These are phyloP conservation scores for Lypha dubia DNA, from an alignment of 2,888 invertebrate genomes.

Conservation along the genomic window DNA sequence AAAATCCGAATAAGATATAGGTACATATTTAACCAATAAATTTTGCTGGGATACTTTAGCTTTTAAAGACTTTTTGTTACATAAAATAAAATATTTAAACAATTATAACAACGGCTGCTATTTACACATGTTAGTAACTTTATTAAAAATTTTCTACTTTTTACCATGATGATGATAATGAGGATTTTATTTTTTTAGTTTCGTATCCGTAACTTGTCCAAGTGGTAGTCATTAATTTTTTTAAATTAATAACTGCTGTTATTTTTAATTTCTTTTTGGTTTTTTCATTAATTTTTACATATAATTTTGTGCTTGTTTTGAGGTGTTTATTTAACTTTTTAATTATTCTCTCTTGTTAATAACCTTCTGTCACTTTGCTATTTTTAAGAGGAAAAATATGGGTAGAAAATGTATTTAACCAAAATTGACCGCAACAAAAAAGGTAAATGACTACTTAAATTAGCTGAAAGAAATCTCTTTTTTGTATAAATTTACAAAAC, in stretches of 20 bases:
- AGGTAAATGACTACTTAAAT: slow-evolving; percentile 4
- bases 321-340: slow-evolving; percentile 33
- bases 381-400: slow-evolving; percentile 21
- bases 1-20: too few relatives aligned
- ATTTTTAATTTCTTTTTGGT: not conserved
- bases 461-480: slow-evolving; percentile 45
- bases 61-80: too few relatives aligned
- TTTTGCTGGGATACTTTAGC: too few relatives aligned
- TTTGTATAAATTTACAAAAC: slow-evolving; percentile 15
- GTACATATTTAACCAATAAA: too few relatives aligned
- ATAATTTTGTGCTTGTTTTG: slow-evolving; percentile 19
- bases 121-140: slow-evolving; percentile 42
- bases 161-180: not conserved
- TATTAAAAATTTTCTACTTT: slow-evolving; percentile 31
- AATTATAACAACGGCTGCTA: slow-evolving; percentile 46
- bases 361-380: slow-evolving; percentile 20
- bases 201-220: slow-evolving; percentile 9
- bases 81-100: not conserved
- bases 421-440: slow-evolving; percentile 13
- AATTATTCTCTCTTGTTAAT: slow-evolving; percentile 31
- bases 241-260: slow-evolving; percentile 19
- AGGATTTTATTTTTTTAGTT: not conserved
- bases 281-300: not conserved
- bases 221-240: slow-evolving; percentile 35
- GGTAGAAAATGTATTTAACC: slow-evolving; percentile 10